Base-by-base conservation (phyloP, 2,113 vertebrate species). In the Anas platyrhynchos region DNA sequence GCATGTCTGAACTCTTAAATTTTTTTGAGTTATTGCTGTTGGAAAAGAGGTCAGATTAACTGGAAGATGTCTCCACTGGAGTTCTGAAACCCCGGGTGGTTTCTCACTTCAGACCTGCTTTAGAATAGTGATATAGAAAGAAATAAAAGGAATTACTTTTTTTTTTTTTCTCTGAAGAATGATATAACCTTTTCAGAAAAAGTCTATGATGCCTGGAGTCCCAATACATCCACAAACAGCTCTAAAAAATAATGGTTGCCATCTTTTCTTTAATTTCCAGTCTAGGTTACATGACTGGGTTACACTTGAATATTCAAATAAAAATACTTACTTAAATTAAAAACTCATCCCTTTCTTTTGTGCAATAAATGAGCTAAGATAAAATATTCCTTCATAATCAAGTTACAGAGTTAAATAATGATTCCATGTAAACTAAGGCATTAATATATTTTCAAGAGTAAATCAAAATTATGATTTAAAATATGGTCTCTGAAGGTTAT, bases 1-100 rank as follows among this genome's bases (percentile, higher is more conserved):
- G 69, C 90, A 91, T 41, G 62, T 91, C 88, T 96, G 86, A 96
- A 93, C 69, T 91, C 83, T 72, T 63, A 71, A 11, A 44, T 92
- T 44, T 67, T 92, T 95, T 81, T 88, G 29, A 92, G 83, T 93
- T 94, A 89, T 89, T 96, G 84, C 69, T 93, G 62, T 69, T 86
- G 80, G 91, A 88, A 90, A 91, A 92, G 90, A 97, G 94, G 92
- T 97, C 96, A 96, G 76, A 96, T 95, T 94, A 97, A 21, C 80
- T 91, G 88, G 90, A 95, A 88, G 91, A 92, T 82, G 54, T 88
- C 90, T 95, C 88, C 69, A 96, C 69, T 93, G 92, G 83, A 96
- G 90, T 82, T 88, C 88, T 96, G 95, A 95, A 95, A 83, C 79
- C 69, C 74, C 29, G 10, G 73, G 66, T 90, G 41, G 52, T 81